A percentile compares a stretch with the other conserved stretches of the same genome.
phyloP scores from a whole-genome alignment of 2,113 vertebrate genomes.

The Mystacornis crossleyi region DNA sequence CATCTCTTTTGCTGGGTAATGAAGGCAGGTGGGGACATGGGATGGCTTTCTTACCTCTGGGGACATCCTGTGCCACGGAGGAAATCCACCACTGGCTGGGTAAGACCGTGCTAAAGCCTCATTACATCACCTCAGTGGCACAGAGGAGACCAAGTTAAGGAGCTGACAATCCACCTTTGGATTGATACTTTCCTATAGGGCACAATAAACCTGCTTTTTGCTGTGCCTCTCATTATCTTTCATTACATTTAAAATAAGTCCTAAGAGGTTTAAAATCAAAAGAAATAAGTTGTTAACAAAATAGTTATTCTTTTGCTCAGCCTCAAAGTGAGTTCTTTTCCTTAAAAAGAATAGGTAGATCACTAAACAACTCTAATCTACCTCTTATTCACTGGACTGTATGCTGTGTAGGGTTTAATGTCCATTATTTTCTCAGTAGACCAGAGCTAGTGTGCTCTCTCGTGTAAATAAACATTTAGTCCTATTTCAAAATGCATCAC shows the following conservation, averaged over 20 bases:
- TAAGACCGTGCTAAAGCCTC: background rate
- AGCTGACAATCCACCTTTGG: rapidly evolving
- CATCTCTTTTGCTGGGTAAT: rapidly evolving
- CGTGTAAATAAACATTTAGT: conserved; percentile 28
- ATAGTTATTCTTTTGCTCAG: background rate
- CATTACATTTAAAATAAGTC: background rate
- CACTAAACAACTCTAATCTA: background rate
- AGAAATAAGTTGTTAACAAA: background rate
- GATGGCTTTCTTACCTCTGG: background rate
- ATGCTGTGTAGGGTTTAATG: background rate
- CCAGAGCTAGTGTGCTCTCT: background rate
- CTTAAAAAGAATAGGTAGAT: background rate
- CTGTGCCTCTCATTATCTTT: background rate
- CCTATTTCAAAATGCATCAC: conserved; percentile 1
- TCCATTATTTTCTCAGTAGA: background rate
- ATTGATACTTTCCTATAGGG: background rate
- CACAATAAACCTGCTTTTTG: background rate
- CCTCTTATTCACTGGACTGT: background rate
- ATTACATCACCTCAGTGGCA: background rate
- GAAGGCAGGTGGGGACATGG: background rate
- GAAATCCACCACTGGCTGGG: background rate
- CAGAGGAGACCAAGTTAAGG: background rate
- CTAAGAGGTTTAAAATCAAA: background rate
- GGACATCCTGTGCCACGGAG: background rate
- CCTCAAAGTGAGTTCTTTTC: background rate